Evolutionary conservation across 2,888 invertebrate species (phyloP).

Genomic region (Pristionchus exspectatus): DNA sequence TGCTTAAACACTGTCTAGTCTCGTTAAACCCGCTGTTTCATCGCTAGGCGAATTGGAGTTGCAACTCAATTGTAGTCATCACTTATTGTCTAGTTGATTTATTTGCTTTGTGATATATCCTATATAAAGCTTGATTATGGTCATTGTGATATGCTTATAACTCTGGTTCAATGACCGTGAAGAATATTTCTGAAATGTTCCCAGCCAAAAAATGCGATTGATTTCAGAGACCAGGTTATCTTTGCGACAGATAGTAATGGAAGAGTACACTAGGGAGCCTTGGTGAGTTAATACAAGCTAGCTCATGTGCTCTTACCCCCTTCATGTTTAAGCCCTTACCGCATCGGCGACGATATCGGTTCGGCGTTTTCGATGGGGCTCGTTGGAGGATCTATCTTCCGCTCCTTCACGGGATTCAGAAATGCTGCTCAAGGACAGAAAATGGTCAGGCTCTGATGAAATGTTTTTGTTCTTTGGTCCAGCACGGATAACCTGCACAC

Average conservation of each 20-base stretch:
- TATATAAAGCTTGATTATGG: not conserved
- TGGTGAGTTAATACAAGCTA: constrained; percentile 75
- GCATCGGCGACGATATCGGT: constrained; percentile 98
- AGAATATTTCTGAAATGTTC: constrained; percentile 62
- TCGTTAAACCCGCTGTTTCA: no score
- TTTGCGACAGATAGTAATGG: constrained; percentile 65
- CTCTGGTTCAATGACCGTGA: constrained; percentile 13
- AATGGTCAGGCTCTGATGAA: constrained; percentile 57
- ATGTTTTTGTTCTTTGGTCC: not conserved
- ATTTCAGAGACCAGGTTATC: not conserved
- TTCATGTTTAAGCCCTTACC: constrained; percentile 87
- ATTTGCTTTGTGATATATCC: constrained; percentile 87
- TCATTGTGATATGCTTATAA: not conserved
- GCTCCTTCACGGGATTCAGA: constrained; percentile 95
- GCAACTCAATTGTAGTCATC: no score
- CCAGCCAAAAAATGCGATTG: not conserved
- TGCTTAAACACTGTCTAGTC: no score
- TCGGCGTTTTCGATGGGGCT: constrained; percentile 99
- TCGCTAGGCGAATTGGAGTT: no score
- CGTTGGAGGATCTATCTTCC: constrained; percentile 97
- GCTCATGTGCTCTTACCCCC: no score
- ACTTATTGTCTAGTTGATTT: not conserved
- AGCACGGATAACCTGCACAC: constrained; percentile 15
- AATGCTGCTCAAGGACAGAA: constrained; percentile 83
- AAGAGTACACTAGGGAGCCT: constrained; percentile 78